Evolutionary conservation across 2,113 vertebrate genomes (phyloP).

Genomic region (Myocastor coypus): DNA sequence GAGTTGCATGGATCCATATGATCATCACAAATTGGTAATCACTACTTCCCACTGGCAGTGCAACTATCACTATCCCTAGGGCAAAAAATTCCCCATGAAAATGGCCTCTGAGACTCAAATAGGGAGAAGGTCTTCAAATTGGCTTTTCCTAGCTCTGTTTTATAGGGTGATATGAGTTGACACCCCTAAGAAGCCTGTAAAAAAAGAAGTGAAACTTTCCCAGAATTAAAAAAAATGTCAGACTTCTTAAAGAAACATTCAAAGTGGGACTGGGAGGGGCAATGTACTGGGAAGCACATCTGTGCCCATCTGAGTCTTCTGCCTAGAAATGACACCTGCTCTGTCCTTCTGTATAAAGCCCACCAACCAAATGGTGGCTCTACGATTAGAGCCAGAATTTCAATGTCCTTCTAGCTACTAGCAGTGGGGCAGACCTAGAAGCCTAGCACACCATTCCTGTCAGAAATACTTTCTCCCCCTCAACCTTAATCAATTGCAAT

Average conservation of each 20-base stretch:
- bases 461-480: not conserved
- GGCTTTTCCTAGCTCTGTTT: not conserved
- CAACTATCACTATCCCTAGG: not conserved
- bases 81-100: constrained; percentile 8
- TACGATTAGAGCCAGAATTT: not conserved
- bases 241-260: not conserved
- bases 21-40: not conserved
- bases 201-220: constrained; percentile 12
- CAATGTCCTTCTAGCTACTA: not conserved
- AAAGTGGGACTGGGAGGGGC: not conserved
- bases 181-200: not conserved
- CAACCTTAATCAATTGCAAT: not conserved
- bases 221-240: not conserved
- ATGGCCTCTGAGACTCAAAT: not conserved
- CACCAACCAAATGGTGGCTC: accelerated
- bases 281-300: not conserved
- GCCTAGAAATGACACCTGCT: not conserved
- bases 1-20: not conserved
- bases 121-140: constrained; percentile 22
- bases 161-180: not conserved
- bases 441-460: not conserved
- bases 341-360: not conserved
- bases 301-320: accelerated
- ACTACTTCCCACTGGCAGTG: not conserved
- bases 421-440: not conserved